phyloP scores from a whole-genome alignment of 2,797 vertebrate species.

The Pangasius djambal region DNA sequence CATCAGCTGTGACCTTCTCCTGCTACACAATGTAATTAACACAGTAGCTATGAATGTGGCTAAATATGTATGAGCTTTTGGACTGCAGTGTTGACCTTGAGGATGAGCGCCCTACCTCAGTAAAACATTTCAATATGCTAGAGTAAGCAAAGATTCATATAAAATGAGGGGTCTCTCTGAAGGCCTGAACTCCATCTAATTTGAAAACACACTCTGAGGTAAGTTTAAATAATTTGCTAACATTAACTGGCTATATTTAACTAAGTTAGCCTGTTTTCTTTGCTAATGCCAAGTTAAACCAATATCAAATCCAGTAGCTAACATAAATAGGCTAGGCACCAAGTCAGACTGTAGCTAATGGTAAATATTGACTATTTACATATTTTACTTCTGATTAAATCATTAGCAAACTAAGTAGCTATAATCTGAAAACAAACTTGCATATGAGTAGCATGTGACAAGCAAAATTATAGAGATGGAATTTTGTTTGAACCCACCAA shows the following conservation, averaged over 20 bases:
- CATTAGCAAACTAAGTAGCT: neutral
- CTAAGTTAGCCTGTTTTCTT: no score
- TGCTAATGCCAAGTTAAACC: neutral
- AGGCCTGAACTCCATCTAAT: neutral
- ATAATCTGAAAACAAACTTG: neutral
- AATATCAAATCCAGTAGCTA: neutral
- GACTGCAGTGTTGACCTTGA: constrained; percentile 1
- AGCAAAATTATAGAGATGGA: neutral
- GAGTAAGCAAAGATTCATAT: neutral
- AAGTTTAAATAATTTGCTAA: neutral
- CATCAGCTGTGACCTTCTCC: neutral
- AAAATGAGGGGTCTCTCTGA: neutral
- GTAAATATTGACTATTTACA: neutral
- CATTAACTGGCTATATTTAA: neutral
- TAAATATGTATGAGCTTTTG: neutral
- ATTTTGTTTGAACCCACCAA: no score
- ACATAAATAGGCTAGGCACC: neutral
- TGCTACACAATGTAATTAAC: neutral
- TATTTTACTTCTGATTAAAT: neutral
- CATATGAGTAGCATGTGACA: neutral
- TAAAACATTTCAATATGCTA: neutral
- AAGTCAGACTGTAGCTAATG: neutral
- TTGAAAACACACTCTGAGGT: neutral
- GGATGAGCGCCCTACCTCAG: neutral
- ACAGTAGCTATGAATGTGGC: neutral